phyloP scores from a whole-genome alignment of 2,113 vertebrate species.

The Gallinago undulata region DNA sequence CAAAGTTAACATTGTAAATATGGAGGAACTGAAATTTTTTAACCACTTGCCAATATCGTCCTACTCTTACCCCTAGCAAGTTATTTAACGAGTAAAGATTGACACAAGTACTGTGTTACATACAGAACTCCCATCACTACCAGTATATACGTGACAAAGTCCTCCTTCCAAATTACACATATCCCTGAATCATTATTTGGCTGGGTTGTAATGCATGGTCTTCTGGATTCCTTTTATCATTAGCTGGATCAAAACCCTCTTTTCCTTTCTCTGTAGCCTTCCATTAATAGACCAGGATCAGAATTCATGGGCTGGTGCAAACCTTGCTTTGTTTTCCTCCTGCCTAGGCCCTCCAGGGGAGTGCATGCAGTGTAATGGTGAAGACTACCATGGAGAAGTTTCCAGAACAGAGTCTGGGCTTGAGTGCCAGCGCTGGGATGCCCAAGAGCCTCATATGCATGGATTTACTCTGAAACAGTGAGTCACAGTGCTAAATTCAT shows the following conservation, averaged over 20 bases:
- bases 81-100: not conserved
- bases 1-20: not conserved
- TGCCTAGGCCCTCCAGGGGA: conserved; percentile 67
- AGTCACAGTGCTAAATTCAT: not conserved
- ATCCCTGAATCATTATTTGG: not conserved
- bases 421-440: conserved; percentile 82
- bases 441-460: conserved; percentile 87
- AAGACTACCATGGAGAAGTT: conserved; percentile 86
- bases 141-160: not conserved
- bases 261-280: not conserved
- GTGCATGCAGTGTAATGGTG: conserved; percentile 91
- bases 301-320: accelerated
- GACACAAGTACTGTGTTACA: not conserved
- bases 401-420: conserved; percentile 79
- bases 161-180: not conserved
- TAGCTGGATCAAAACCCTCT: not conserved
- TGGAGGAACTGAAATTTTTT: not conserved
- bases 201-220: not conserved
- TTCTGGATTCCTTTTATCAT: not conserved
- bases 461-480: conserved; percentile 84
- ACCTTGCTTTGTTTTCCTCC: not conserved
- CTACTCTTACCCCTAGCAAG: not conserved
- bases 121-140: not conserved
- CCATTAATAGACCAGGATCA: not conserved
- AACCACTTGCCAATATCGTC: not conserved